These are phyloP conservation scores for Labia minor DNA, from an alignment of 2,888 invertebrate genomes.

Conservation along the genomic window DNA sequence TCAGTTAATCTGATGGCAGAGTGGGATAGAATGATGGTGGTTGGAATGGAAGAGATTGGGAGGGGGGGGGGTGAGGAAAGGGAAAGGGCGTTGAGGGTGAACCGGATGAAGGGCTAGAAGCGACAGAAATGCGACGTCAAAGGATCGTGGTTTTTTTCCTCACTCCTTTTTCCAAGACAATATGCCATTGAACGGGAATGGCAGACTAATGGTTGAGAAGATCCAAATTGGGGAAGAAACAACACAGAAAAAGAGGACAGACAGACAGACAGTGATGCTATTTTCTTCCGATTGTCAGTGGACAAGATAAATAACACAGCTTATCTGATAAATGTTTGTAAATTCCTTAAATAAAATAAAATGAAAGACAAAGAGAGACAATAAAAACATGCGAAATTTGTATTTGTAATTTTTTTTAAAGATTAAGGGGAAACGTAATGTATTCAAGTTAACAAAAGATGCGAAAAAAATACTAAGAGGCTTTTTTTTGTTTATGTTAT, in stretches of 20 bases:
- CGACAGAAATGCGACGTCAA: conserved; percentile 13
- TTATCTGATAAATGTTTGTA: conserved; percentile 2
- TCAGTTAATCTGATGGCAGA: not conserved
- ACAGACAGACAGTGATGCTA: not conserved
- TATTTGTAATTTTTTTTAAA: too few relatives aligned
- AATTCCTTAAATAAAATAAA: not conserved
- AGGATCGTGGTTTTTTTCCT: not conserved
- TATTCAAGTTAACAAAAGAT: too few relatives aligned
- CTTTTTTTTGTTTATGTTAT: too few relatives aligned
- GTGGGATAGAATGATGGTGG: too few relatives aligned
- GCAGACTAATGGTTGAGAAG: not conserved
- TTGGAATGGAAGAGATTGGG: too few relatives aligned
- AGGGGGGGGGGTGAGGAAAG: too few relatives aligned
- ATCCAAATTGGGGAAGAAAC: not conserved
- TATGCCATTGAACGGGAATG: not conserved
- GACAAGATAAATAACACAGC: not conserved
- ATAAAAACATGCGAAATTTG: too few relatives aligned
- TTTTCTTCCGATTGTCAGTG: not conserved
- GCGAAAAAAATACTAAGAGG: too few relatives aligned
- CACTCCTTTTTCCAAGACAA: not conserved
- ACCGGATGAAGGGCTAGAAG: not conserved
- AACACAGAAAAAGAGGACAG: not conserved
- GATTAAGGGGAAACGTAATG: too few relatives aligned
- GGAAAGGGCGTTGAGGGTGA: too few relatives aligned
- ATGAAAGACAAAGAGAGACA: not conserved